Conservation (phyloP, 1,140 invertebrate species). For the Orius insidiosus region DNA sequence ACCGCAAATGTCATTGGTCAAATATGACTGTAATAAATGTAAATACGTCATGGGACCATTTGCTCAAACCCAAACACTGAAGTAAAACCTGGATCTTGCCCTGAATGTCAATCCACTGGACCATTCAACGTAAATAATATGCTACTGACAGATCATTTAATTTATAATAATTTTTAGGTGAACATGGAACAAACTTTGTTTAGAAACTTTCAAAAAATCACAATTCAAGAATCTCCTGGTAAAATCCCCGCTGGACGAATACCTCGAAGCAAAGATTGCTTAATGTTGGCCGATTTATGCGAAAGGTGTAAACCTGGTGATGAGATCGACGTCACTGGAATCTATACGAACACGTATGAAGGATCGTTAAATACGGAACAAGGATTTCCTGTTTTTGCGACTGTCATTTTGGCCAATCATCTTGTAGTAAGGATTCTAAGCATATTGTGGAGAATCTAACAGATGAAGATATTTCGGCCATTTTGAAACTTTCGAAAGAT, state of each 20-base stretch:
- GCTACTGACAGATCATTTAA: background rate
- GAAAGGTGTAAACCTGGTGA: constrained; percentile 97
- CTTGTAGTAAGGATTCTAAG: constrained; percentile 89
- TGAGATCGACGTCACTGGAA: constrained; percentile 86
- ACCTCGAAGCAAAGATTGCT: constrained; percentile 94
- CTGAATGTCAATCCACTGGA: constrained; percentile 91
- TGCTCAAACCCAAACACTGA: constrained; percentile 81
- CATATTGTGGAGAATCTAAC: constrained; percentile 76
- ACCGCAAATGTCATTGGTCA: constrained; percentile 87
- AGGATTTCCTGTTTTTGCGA: constrained; percentile 96
- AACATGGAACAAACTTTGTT: constrained; percentile 95
- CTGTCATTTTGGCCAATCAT: constrained; percentile 92
- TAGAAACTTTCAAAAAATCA: constrained; percentile 96
- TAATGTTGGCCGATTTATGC: constrained; percentile 86
- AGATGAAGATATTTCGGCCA: constrained; percentile 86
- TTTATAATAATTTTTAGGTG: constrained; percentile 35
- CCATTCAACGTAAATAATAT: constrained; percentile 68
- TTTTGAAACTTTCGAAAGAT: constrained; percentile 80
- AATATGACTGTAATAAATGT: constrained; percentile 96
- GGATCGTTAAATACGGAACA: constrained; percentile 91
- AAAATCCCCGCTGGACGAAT: constrained; percentile 88
- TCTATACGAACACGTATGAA: constrained; percentile 92
- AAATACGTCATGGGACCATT: constrained; percentile 90
- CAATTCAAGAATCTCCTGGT: constrained; percentile 90
- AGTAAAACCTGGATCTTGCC: constrained; percentile 89